Evolutionary conservation across 2,888 invertebrate genomes (phyloP), one percentile per base, ranked within the genome.

Genomic region (Chydorus sphaericus): DNA sequence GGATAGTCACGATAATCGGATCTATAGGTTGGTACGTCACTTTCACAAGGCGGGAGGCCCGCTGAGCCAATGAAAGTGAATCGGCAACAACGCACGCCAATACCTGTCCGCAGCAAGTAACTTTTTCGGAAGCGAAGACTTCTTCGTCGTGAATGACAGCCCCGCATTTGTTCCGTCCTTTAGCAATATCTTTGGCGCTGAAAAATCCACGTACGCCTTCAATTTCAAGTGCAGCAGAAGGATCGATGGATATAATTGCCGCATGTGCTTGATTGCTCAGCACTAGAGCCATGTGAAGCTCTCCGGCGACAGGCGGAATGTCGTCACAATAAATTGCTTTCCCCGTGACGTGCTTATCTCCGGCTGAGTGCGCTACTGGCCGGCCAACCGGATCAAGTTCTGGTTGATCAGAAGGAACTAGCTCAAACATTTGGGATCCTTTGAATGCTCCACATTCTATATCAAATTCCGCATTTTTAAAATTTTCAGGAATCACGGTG

Each of bases 271-370:
- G 82, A 0, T 81, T 81, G 64, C 91, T 91, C 18, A 48, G 14
- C 1, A 54, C 54, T 4, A 54, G 31, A 30, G 39, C 54, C 63
- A 91, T 70, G 64, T 86, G 87, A 2, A 92, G 71, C 68, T 94
- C 93, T 52, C 81, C 80, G 64, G 80, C 78, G 60, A 77, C 76
- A 51, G 69, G 72, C 0, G 90, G 89, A 63, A 91, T 83, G 66
- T 96, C 96, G 66, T 92, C 92, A 61, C 85, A 82, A 67, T 93
- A 96, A 52, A 86, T 73, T 0, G 94, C 93, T 74, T 94, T 93
- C 2, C 94, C 88, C 0, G 90, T 84, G 1, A 85, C 84, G 71
- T 96, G 94, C 66, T 92, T 90, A 48, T 77, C 77, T 0, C 87
- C 92, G 8, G 92, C 84, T 49, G 77, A 70, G 66, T 94, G 94